Evolutionary conservation across 1,140 invertebrate genomes (phyloP), one percentile per base, ranked within the genome.

Genomic region (Holotrichia oblita): DNA sequence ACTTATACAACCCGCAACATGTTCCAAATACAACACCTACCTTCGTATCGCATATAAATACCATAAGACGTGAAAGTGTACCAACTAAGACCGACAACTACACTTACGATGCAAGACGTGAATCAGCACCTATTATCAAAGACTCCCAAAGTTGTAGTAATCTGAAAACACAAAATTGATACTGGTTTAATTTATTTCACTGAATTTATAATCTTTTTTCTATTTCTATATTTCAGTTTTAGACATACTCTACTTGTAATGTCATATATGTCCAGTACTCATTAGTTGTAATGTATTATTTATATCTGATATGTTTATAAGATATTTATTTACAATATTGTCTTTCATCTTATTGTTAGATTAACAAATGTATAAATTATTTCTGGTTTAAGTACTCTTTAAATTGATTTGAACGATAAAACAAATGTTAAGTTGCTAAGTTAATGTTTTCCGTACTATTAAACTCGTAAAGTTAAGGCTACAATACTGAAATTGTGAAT

Each of bases 61-160:
- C 80, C 1, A 73, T 81, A 22, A 81, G 85, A 79, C 78, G 85
- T 17, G 86, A 87, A 14, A 86, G 85, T 61, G 84, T 83, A 14
- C 85, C 85, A 41, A 77, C 80, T 24, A 82, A 81, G 59, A 80
- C 80, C 24, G 81, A 82, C 9, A 77, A 79, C 41, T 73, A 80
- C 73, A 42, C 79, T 59, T 77, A 81, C 40, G 83, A 85, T 77
- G 75, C 80, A 20, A 78, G 84, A 55, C 77, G 84, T 69, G 83
- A 85, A 59, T 84, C 83, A 6, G 83, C 82, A 14, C 81, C 83
- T 0, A 80, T 86, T 9, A 83, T 86, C 2, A 87, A 87, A 81
- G 86, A 87, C 83, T 86, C 85, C 9, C 85, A 86, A 44, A 86
- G 85, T 80, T 87, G 84, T 79, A 86, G 82, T 80, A 86, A 83